A percentile compares a stretch with the other conserved stretches of the same genome.
Conservation (phyloP, 2,888 invertebrate species). For the Amiota mariae region DNA sequence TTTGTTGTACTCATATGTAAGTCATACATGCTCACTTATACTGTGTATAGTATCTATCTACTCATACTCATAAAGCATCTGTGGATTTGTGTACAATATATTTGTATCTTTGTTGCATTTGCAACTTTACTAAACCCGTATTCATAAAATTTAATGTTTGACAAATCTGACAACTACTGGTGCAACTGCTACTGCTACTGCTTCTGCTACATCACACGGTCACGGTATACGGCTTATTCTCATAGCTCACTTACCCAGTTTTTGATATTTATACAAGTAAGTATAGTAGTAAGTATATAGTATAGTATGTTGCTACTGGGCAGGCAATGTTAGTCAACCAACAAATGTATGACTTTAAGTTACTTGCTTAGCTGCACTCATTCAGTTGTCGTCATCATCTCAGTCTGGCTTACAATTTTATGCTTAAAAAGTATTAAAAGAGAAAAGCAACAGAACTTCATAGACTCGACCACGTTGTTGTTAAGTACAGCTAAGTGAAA, state of each 20-base stretch:
- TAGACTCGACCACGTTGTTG: neutral
- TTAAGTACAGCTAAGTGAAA: slow-evolving; percentile 12
- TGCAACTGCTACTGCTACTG: neutral
- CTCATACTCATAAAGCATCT: neutral
- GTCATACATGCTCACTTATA: neutral
- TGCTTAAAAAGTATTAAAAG: slow-evolving; percentile 22
- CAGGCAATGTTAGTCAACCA: too few relatives aligned
- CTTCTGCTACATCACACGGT: slow-evolving; percentile 3
- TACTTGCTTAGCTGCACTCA: neutral
- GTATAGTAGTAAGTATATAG: neutral
- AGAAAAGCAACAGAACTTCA: neutral
- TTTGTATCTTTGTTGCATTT: slow-evolving; percentile 12
- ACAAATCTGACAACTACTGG: slow-evolving; percentile 11
- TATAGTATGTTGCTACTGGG: too few relatives aligned
- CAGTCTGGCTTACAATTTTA: slow-evolving; percentile 20
- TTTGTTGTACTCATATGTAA: neutral
- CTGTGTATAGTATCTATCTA: too few relatives aligned
- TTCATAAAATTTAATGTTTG: neutral
- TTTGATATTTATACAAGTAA: neutral
- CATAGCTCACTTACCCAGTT: neutral
- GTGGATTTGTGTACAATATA: neutral
- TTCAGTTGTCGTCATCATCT: slow-evolving; percentile 5
- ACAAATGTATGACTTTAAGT: too few relatives aligned
- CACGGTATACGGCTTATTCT: neutral
- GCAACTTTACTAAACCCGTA: neutral